Conservation (phyloP, 2,888 invertebrate species). For the Nyleta sp. region DNA sequence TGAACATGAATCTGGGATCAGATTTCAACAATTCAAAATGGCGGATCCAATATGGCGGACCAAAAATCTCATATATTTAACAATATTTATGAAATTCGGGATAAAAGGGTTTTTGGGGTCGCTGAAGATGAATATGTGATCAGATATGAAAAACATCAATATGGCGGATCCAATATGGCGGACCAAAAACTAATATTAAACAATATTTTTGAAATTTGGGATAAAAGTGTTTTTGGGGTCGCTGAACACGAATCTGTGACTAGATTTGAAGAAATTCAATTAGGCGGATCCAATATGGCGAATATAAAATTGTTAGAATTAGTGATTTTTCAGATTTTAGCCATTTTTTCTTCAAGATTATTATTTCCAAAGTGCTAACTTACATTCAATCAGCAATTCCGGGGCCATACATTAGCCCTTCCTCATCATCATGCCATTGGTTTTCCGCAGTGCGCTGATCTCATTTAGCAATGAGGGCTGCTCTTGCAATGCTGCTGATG, state of each 20-base stretch:
- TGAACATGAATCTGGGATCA: too few relatives aligned
- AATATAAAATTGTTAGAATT: not conserved
- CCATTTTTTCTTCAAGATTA: constrained; percentile 5
- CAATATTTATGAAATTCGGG: too few relatives aligned
- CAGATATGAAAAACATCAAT: not conserved
- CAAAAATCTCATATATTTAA: too few relatives aligned
- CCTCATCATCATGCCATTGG: not conserved
- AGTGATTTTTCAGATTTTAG: constrained; percentile 10
- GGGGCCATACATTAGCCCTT: too few relatives aligned
- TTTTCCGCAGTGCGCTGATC: constrained; percentile 8
- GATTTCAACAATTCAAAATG: too few relatives aligned
- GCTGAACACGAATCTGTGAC: not conserved
- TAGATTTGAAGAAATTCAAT: constrained; percentile 10
- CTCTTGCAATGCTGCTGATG: constrained; percentile 22
- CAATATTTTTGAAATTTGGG: not conserved
- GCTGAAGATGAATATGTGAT: not conserved
- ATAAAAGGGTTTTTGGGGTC: not conserved
- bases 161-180: not conserved
- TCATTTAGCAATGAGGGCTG: constrained; percentile 17
- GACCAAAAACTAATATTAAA: not conserved
- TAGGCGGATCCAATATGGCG: constrained; percentile 7
- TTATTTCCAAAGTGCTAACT: not conserved
- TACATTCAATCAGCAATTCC: constrained; percentile 3
- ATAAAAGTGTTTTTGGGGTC: not conserved
- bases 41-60: too few relatives aligned